Conservation (phyloP, 2,113 vertebrate genomes). For the Naja naja region DNA sequence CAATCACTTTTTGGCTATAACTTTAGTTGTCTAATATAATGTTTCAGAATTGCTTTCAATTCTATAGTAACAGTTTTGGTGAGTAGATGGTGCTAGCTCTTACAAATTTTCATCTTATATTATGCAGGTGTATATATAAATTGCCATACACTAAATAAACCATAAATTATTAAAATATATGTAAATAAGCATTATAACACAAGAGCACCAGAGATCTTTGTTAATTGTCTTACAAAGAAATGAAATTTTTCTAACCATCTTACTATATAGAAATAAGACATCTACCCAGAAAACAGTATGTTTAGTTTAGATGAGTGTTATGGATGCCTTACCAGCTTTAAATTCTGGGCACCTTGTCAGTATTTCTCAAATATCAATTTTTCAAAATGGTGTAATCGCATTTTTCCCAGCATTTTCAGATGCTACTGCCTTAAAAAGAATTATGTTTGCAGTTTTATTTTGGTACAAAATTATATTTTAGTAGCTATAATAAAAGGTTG, state of each 20-base stretch:
- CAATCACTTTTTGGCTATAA: neutral
- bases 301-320: neutral
- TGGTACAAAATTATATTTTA: neutral
- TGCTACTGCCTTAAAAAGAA: neutral
- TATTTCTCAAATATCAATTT: neutral
- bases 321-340: neutral
- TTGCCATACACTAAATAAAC: neutral
- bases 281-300: neutral
- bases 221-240: neutral
- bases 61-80: neutral
- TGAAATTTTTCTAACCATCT: neutral
- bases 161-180: neutral
- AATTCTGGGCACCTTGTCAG: neutral
- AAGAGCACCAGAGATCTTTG: neutral
- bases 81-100: neutral
- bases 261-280: neutral
- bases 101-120: neutral
- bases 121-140: neutral
- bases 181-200: neutral
- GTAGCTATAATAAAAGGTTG: neutral
- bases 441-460: neutral
- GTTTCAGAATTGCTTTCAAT: neutral
- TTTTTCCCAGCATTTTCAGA: neutral
- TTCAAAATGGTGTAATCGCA: neutral
- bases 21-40: neutral